phyloP scores from a whole-genome alignment of 2,797 vertebrate genomes.

The Poecilia velifera region DNA sequence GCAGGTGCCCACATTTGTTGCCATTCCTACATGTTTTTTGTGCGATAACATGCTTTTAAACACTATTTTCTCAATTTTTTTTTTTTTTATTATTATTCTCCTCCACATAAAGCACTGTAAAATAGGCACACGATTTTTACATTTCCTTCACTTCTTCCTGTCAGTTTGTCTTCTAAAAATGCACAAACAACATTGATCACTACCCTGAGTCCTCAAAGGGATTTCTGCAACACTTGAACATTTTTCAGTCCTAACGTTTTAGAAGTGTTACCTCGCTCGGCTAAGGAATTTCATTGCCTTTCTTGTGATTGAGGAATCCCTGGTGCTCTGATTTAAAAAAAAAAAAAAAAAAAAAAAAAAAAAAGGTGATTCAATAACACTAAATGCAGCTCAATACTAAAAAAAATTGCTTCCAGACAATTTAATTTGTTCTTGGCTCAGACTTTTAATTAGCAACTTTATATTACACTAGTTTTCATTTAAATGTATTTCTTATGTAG shows the following conservation, averaged over 20 bases:
- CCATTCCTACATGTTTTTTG: conserved; percentile 51
- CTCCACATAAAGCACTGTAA: conserved; percentile 31
- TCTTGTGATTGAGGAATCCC: conserved; percentile 56
- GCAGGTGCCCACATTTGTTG: conserved; percentile 45
- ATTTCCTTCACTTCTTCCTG: neutral
- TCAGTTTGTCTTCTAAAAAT: conserved; percentile 47
- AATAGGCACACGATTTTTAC: conserved; percentile 32
- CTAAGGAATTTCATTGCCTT: conserved; percentile 53
- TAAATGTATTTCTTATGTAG: conserved; percentile 11
- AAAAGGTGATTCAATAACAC: conserved; percentile 55
- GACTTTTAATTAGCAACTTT: conserved; percentile 31
- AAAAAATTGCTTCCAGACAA: conserved; percentile 32
- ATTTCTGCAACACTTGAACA: conserved; percentile 58
- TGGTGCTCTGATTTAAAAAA: conserved; percentile 66
- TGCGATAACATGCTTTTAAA: conserved; percentile 14
- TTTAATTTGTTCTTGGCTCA: conserved; percentile 16
- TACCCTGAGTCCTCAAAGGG: conserved; percentile 35
- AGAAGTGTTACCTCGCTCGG: conserved; percentile 60
- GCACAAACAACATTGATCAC: conserved; percentile 53
- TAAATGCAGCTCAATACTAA: conserved; percentile 23
- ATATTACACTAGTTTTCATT: neutral
- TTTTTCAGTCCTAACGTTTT: conserved; percentile 57
- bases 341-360: neutral
- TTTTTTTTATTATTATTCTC: conserved; percentile 7
- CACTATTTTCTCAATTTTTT: conserved; percentile 26